These are phyloP conservation scores for Athalia circularis DNA, from an alignment of 2,888 invertebrate species.

Conservation along the genomic window DNA sequence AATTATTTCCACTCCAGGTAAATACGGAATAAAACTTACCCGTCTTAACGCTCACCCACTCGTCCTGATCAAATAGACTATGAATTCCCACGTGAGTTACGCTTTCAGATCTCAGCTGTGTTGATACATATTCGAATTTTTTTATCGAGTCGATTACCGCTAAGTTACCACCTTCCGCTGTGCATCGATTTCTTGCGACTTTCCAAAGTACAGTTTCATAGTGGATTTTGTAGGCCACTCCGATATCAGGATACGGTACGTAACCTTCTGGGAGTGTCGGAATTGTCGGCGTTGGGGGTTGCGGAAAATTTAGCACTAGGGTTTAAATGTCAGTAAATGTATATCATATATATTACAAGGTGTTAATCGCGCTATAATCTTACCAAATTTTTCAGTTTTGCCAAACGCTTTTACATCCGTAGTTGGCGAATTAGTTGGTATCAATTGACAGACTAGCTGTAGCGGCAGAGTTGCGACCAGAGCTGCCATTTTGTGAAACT, in stretches of 20 bases:
- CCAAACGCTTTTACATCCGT: background rate
- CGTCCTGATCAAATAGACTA: constrained; percentile 17
- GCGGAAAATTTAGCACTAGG: background rate
- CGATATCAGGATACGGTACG: constrained; percentile 18
- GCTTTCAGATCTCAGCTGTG: background rate
- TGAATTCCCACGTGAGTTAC: constrained; percentile 27
- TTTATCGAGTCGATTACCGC: constrained; percentile 15
- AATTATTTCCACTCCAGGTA: background rate
- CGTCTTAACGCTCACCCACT: constrained; percentile 21
- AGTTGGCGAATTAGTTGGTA: background rate
- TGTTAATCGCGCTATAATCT: background rate
- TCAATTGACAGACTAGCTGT: constrained; percentile 12
- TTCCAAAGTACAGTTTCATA: constrained; percentile 4
- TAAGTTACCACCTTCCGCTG: constrained; percentile 8
- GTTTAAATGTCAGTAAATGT: background rate
- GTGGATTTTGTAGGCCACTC: constrained; percentile 17
- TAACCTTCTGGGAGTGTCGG: background rate
- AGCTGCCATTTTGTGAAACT: background rate
- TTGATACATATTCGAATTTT: constrained; percentile 7
- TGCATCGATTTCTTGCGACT: constrained; percentile 16
- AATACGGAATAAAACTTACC: constrained; percentile 6
- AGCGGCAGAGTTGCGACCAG: constrained; percentile 9
- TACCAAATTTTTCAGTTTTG: background rate
- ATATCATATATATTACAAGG: background rate
- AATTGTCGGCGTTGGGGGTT: background rate